These are phyloP conservation scores for Prunella fulvescens DNA, from an alignment of 2,113 vertebrate genomes.

Conservation along the genomic window DNA sequence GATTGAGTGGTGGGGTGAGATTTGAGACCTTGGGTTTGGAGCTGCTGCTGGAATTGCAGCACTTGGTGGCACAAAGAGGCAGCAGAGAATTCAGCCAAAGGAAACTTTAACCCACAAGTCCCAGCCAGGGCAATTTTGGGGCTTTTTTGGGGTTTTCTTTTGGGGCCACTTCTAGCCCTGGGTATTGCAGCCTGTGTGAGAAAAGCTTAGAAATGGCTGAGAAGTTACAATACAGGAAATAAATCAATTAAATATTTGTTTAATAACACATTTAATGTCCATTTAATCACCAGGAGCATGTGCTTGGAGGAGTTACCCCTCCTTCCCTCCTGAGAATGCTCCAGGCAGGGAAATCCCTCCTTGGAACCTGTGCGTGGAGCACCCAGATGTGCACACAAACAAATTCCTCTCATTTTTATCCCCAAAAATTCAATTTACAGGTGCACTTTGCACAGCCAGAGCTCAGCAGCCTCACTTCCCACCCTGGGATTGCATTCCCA, in stretches of 20 bases:
- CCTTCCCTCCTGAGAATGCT: not conserved
- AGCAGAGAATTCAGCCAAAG: not conserved
- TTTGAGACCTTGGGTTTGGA: not conserved
- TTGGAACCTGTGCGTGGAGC: rapidly evolving
- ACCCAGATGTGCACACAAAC: not conserved
- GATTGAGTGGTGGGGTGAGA: rapidly evolving
- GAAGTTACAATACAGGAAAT: not conserved
- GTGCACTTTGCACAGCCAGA: not conserved
- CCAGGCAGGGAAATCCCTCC: not conserved
- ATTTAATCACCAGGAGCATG: not conserved
- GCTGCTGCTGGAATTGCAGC: not conserved
- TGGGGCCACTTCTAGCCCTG: not conserved
- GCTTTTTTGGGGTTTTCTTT: not conserved
- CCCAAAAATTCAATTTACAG: rapidly evolving
- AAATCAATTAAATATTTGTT: not conserved
- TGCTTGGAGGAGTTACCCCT: not conserved
- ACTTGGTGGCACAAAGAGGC: not conserved
- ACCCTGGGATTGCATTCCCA: not conserved
- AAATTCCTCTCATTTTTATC: not conserved
- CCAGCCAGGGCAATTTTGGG: not conserved
- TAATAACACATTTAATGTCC: not conserved
- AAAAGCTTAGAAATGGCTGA: not conserved
- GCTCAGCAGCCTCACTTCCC: not conserved
- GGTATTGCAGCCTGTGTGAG: not conserved
- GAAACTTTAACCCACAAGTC: rapidly evolving